Conservation (phyloP, 2,797 vertebrate genomes). For the Neomorphus geoffroyi region DNA sequence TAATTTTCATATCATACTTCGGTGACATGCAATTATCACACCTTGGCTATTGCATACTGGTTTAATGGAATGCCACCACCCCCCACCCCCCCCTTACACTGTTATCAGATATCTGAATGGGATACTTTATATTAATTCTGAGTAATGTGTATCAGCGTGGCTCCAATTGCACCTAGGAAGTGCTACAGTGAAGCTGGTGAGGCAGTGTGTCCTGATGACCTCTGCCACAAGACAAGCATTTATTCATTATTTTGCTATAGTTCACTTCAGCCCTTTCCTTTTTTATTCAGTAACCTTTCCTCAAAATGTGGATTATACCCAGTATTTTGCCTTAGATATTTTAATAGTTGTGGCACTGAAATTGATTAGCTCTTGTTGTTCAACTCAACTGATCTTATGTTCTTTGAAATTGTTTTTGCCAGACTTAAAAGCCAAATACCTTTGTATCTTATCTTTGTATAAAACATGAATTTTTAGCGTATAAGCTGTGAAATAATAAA, state of each 20-base stretch:
- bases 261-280: not conserved
- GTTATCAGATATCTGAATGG: too few relatives aligned
- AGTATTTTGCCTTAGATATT: not conserved
- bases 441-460: not conserved
- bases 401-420: not conserved
- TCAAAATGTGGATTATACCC: not conserved
- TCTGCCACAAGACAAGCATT: not conserved
- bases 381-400: not conserved
- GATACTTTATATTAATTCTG: not conserved
- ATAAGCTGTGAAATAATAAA: not conserved
- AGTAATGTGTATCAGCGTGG: not conserved
- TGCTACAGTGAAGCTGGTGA: not conserved
- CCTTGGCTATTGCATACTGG: not conserved
- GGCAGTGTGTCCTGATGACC: not conserved
- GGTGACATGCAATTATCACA: not conserved
- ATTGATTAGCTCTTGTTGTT: not conserved
- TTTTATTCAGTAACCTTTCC: not conserved
- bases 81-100: too few relatives aligned
- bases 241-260: not conserved
- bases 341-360: not conserved
- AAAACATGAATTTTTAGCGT: not conserved
- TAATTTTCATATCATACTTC: not conserved
- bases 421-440: not conserved
- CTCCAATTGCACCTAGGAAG: not conserved
- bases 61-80: too few relatives aligned